These are phyloP conservation scores for Micronycteris hirsuta DNA, from an alignment of 2,113 vertebrate genomes.

Conservation along the genomic window DNA sequence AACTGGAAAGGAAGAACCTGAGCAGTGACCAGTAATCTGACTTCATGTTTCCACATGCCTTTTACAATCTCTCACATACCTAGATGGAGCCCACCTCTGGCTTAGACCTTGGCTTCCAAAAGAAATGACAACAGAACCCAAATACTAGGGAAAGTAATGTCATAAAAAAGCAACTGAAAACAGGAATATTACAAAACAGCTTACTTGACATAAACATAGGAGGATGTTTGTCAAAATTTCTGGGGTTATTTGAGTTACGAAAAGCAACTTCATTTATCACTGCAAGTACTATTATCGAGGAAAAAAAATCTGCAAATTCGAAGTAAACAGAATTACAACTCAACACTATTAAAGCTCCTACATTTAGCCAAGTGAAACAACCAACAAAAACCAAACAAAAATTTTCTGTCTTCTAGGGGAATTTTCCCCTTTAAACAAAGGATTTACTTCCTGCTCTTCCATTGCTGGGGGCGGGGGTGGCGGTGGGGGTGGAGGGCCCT, in stretches of 20 bases:
- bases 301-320: not conserved
- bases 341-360: not conserved
- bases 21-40: not conserved
- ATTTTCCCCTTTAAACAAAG: slow-evolving; percentile 51
- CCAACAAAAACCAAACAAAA: slow-evolving; percentile 45
- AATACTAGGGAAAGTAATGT: not conserved
- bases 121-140: not conserved
- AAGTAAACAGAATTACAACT: slow-evolving; percentile 38
- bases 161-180: slow-evolving; percentile 22
- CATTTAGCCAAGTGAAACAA: slow-evolving; percentile 32
- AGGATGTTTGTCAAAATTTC: not conserved
- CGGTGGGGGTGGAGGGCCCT: not conserved
- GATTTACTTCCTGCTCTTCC: slow-evolving; percentile 42
- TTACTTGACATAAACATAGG: not conserved
- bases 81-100: not conserved
- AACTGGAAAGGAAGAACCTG: not conserved
- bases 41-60: not conserved
- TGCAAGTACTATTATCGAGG: not conserved
- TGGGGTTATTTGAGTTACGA: slow-evolving; percentile 19
- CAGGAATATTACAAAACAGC: not conserved
- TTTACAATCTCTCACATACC: not conserved
- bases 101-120: not conserved
- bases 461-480: not conserved
- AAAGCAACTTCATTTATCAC: slow-evolving; percentile 29
- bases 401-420: slow-evolving; percentile 9